These are phyloP conservation scores for Acromyrmex charruanus DNA, from an alignment of 1,140 invertebrate genomes.

Conservation along the genomic window DNA sequence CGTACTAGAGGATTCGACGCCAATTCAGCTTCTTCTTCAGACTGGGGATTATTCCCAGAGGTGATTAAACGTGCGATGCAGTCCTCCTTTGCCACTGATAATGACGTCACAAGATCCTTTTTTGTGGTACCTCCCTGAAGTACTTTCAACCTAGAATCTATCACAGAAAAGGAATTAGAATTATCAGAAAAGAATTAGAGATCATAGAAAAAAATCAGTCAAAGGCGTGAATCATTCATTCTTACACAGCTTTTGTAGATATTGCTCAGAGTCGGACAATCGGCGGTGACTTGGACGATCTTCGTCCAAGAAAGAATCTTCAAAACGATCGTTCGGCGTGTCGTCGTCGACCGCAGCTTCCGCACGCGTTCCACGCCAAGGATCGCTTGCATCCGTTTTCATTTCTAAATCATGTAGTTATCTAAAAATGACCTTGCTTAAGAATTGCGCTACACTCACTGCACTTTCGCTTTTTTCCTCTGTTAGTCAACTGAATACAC, in stretches of 20 bases:
- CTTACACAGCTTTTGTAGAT: background rate
- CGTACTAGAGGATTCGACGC: slow-evolving; percentile 84
- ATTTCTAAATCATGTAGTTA: no score
- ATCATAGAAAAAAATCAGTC: background rate
- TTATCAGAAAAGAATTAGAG: background rate
- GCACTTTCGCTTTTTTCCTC: no score
- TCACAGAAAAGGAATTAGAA: background rate
- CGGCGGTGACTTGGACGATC: background rate
- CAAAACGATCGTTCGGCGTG: slow-evolving; percentile 7
- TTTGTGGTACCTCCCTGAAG: slow-evolving; percentile 83
- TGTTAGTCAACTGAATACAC: no score
- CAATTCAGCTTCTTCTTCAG: slow-evolving; percentile 82
- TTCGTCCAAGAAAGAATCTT: slow-evolving; percentile 28
- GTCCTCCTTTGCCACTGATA: slow-evolving; percentile 83
- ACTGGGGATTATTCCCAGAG: slow-evolving; percentile 77
- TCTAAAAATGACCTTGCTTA: no score
- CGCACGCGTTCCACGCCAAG: background rate
- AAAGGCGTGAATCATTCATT: background rate
- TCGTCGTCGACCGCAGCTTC: background rate
- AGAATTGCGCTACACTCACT: no score
- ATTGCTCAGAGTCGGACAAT: slow-evolving; percentile 29
- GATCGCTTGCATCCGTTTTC: slow-evolving; percentile 8
- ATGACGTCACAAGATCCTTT: slow-evolving; percentile 84
- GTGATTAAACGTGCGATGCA: slow-evolving; percentile 85
- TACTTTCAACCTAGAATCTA: slow-evolving; percentile 81